A percentile compares a stretch with the other conserved stretches of the same genome.
These are phyloP conservation scores for Cheilosia pagana DNA, from an alignment of 2,888 invertebrate genomes.

Conservation along the genomic window DNA sequence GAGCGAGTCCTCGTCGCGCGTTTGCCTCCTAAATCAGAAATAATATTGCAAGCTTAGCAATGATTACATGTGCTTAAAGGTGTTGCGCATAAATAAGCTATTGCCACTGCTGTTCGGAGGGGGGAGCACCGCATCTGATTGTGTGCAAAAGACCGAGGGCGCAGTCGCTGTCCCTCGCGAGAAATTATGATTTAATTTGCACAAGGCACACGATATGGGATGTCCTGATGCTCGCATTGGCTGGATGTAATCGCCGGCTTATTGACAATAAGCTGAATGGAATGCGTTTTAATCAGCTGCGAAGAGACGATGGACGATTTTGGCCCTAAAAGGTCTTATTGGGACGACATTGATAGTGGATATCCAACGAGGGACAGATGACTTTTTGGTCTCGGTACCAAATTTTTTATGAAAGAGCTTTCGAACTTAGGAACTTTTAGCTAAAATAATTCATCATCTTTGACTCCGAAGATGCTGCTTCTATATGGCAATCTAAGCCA, in stretches of 20 bases:
- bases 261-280: constrained; percentile 62
- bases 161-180: constrained; percentile 19
- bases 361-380: too few relatives aligned
- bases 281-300: constrained; percentile 51
- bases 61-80: constrained; percentile 68
- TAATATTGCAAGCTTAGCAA: constrained; percentile 70
- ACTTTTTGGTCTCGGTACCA: too few relatives aligned
- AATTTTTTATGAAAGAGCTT: too few relatives aligned
- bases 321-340: too few relatives aligned
- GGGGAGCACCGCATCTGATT: constrained; percentile 50
- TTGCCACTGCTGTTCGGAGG: constrained; percentile 55
- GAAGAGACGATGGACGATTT: too few relatives aligned
- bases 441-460: too few relatives aligned
- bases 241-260: constrained; percentile 37
- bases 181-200: constrained; percentile 64
- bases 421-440: too few relatives aligned
- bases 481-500: too few relatives aligned
- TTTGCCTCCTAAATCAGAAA: constrained; percentile 64
- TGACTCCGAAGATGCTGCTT: too few relatives aligned
- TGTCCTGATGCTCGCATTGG: neutral
- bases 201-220: neutral
- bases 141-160: constrained; percentile 32
- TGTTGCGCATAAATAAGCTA: constrained; percentile 66
- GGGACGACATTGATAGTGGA: too few relatives aligned
- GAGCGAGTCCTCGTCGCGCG: neutral